Evolutionary conservation across 2,797 vertebrate species (phyloP), one percentile per base, ranked within the genome.

Genomic region (Acropternis orthonyx): DNA sequence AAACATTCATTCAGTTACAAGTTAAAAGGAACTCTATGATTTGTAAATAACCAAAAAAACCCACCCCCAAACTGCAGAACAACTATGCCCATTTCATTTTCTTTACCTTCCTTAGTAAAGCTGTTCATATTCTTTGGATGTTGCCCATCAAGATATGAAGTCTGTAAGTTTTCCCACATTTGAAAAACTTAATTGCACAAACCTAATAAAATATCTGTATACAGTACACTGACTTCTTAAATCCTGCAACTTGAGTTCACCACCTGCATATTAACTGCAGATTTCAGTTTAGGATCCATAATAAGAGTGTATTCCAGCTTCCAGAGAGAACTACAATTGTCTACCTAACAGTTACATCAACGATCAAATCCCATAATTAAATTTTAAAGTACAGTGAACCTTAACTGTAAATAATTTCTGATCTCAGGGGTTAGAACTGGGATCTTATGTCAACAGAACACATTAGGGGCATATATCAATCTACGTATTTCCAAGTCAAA

Each of bases 1-100:
- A 98, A 89, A 98, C 98, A 85, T 97, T 95, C 78, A 97, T 94
- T 97, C 92, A 97, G 92, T 82, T 91, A 89, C 79, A 87, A 46
- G 43, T 71, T 95, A 98, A 97, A 75, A 97, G 93, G 90, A 92
- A 94, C 93, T 95, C 48, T 92, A 67, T 93, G 93, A 93, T 67
- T 96, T 95, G 96, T 85, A 62, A 93, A 58, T 41, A 85, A 92
- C 88, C 41, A 93, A 95, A 94, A 32, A 46, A 36, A 5, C 6
- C 2, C 41, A 95, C 74, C 85, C 24, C 8, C 48, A 51, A 17
- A 51, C 26, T 51, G 81, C 66, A 95, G 92, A 96, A 61, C 43
- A 95, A 92, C 85, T 83, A 65, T 93, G 84, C 17, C 75, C 36
- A 66, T 92, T 97, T 96, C 26, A 80, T 92, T 97, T 95, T 96